Percentiles rank a stretch among this genome's conserved stretches.
Evolutionary conservation across 1,140 invertebrate genomes (phyloP).

Genomic region (Parasteatoda tepidariorum): DNA sequence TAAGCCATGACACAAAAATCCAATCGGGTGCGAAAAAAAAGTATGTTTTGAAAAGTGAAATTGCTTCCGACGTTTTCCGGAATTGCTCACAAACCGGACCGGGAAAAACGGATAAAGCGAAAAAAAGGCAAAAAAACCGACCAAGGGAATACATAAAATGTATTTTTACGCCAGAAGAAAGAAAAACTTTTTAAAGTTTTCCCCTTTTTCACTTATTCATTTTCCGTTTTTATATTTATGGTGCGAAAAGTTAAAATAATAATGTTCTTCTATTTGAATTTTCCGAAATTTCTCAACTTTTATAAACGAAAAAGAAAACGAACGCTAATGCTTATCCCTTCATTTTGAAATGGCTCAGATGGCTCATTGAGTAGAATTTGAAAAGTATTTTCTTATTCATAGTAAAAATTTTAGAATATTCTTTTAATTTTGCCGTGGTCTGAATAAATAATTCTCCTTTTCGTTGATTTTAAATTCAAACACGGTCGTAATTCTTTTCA

Average conservation of each 20-base stretch:
- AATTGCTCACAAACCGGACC: conserved; percentile 25
- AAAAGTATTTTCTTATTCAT: too few relatives aligned
- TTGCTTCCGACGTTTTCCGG: conserved; percentile 30
- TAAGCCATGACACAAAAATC: conserved; percentile 26
- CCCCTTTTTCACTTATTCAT: background rate
- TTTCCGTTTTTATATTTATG: conserved; percentile 13
- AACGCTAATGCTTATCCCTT: too few relatives aligned
- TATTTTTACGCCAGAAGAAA: conserved; percentile 24
- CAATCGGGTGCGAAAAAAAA: conserved; percentile 25
- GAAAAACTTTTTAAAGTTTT: background rate
- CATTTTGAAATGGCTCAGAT: too few relatives aligned
- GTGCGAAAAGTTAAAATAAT: conserved; percentile 35
- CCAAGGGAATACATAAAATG: conserved; percentile 28
- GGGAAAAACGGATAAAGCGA: background rate
- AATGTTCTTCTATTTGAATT: conserved; percentile 14
- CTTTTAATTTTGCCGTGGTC: too few relatives aligned
- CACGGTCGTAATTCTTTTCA: too few relatives aligned
- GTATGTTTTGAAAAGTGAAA: conserved; percentile 51
- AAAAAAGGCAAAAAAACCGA: background rate
- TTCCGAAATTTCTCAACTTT: background rate
- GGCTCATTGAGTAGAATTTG: too few relatives aligned
- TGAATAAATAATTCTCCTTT: too few relatives aligned
- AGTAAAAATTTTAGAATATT: too few relatives aligned
- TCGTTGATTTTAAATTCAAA: too few relatives aligned
- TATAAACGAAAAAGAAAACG: too few relatives aligned